Conservation (phyloP, 2,113 vertebrate genomes). For the Eleginops maclovinus region DNA sequence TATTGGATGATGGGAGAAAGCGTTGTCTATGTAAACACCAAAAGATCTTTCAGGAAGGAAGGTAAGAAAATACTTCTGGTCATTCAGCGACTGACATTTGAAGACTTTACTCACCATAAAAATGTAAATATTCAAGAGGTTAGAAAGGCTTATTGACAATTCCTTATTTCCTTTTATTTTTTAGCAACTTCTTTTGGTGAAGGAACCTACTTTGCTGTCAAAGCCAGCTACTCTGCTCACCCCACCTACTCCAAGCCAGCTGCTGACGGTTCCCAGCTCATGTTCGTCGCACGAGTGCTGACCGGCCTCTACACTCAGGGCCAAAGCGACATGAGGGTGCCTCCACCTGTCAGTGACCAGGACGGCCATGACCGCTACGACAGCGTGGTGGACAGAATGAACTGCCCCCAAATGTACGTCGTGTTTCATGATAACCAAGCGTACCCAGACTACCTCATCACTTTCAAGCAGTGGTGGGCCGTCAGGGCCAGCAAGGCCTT, state of each 20-base stretch:
- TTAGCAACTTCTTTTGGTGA: constrained; percentile 57
- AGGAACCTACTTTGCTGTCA: constrained; percentile 80
- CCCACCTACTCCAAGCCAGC: constrained; percentile 61
- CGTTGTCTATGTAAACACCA: no score
- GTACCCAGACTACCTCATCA: constrained; percentile 83
- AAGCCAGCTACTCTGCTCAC: constrained; percentile 69
- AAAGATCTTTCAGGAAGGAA: neutral
- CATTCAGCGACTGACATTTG: neutral
- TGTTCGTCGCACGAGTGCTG: constrained; percentile 80
- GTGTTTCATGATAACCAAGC: constrained; percentile 83
- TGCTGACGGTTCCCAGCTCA: constrained; percentile 63
- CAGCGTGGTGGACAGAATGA: constrained; percentile 69
- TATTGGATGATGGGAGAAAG: no score
- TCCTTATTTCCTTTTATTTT: constrained; percentile 5
- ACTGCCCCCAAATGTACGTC: constrained; percentile 77
- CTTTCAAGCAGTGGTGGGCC: no score
- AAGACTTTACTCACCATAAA: neutral
- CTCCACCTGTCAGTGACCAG: constrained; percentile 42
- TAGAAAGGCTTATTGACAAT: neutral
- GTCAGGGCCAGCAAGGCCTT: no score
- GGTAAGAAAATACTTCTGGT: neutral
- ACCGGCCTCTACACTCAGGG: constrained; percentile 70
- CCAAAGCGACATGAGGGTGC: constrained; percentile 38
- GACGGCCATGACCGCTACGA: constrained; percentile 68
- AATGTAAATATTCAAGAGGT: neutral